Conservation (phyloP, 2,888 invertebrate species). For the Alloplasta piceator region DNA sequence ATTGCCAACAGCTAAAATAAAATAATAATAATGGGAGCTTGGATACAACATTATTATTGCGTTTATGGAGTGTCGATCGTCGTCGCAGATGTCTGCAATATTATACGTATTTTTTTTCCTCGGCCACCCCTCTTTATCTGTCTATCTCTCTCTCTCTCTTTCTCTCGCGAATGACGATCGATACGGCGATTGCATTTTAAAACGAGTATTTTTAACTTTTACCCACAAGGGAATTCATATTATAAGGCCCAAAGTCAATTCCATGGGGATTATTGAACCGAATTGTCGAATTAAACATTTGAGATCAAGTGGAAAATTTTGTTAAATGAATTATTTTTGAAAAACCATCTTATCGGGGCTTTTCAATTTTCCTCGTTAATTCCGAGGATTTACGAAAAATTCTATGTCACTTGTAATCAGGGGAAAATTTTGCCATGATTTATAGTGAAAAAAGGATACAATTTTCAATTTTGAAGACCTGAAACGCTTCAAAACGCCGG, state of each 20-base stretch:
- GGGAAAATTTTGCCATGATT: no score
- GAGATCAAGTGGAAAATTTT: no score
- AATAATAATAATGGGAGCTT: constrained; percentile 37
- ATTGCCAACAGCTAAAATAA: constrained; percentile 51
- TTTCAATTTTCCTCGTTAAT: no score
- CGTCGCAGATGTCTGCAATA: constrained; percentile 58
- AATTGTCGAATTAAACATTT: no score
- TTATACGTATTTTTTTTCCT: constrained; percentile 9
- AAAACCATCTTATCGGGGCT: no score
- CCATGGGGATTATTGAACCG: no score
- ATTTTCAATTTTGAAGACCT: no score
- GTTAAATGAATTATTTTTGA: no score
- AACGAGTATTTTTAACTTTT: constrained; percentile 28
- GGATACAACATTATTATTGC: constrained; percentile 53
- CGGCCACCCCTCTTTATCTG: neutral
- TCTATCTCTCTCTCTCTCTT: constrained; percentile 19
- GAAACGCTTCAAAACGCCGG: no score
- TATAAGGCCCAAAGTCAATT: constrained; percentile 25
- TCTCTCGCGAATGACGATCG: constrained; percentile 29
- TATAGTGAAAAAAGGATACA: no score
- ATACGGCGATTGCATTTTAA: constrained; percentile 33
- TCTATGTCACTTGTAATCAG: no score
- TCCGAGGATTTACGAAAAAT: no score
- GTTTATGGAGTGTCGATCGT: constrained; percentile 63
- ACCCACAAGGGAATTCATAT: neutral